A percentile compares a stretch with the other conserved stretches of the same genome.
These are phyloP conservation scores for Sinocyclocheilus rhinocerous DNA, from an alignment of 2,113 vertebrate genomes.

Conservation along the genomic window DNA sequence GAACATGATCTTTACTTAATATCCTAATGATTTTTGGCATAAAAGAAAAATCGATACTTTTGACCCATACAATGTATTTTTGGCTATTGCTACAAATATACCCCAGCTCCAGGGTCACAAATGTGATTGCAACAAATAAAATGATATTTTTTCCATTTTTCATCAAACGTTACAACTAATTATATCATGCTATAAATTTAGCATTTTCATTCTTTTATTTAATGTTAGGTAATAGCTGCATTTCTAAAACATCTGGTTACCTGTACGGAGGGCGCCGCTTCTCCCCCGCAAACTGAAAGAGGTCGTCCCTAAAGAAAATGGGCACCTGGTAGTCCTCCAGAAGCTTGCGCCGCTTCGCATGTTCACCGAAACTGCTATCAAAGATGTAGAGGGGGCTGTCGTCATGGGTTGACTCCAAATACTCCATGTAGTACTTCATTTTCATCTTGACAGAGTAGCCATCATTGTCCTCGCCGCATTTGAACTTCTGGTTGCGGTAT, in stretches of 20 bases:
- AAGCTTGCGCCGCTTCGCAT: conserved; percentile 92
- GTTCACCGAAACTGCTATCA: conserved; percentile 97
- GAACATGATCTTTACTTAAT: too few species aligned
- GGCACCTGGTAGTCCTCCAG: conserved; percentile 95
- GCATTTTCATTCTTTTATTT: neutral
- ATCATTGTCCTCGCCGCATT: conserved; percentile 97
- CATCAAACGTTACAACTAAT: neutral
- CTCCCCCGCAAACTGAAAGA: conserved; percentile 97
- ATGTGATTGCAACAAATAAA: too few species aligned
- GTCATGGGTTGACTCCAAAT: conserved; percentile 89
- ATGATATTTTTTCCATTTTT: too few species aligned
- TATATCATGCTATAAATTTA: too few species aligned
- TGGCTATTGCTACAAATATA: too few species aligned
- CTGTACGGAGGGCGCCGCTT: conserved; percentile 95
- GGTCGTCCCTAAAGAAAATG: conserved; percentile 93
- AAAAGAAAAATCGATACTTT: too few species aligned
- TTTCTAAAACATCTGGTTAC: conserved; percentile 64
- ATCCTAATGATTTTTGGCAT: too few species aligned
- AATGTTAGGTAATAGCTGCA: too few species aligned
- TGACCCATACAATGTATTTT: too few species aligned
- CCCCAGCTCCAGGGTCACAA: too few species aligned
- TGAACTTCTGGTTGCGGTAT: conserved; percentile 99
- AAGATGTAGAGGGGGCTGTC: conserved; percentile 99
- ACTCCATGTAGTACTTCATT: conserved; percentile 98
- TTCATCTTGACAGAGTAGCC: conserved; percentile 99